A percentile compares a stretch with the other conserved stretches of the same genome.
Conservation (phyloP, 1,140 invertebrate species). For the Drosophila azteca region DNA sequence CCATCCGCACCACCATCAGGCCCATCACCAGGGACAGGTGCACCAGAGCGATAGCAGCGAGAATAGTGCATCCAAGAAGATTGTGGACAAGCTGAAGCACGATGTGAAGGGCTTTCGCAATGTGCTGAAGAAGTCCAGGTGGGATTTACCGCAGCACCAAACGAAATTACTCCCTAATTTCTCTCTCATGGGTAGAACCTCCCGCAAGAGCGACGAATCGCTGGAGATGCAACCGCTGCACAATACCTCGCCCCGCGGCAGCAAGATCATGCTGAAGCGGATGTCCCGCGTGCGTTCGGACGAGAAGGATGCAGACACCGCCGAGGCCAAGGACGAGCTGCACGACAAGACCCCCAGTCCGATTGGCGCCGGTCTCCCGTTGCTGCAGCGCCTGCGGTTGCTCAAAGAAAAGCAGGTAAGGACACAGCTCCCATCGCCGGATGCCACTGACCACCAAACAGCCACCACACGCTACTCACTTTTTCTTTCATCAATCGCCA, state of each 20-base stretch:
- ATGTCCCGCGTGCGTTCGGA: conserved; percentile 89
- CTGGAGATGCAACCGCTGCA: conserved; percentile 88
- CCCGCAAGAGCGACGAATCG: conserved; percentile 86
- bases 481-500: conserved; percentile 13
- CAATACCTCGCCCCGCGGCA: conserved; percentile 74
- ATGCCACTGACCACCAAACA: conserved; percentile 26
- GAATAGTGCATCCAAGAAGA: conserved; percentile 88
- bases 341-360: conserved; percentile 87
- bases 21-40: conserved; percentile 84
- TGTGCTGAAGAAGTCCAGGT: conserved; percentile 87
- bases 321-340: conserved; percentile 85
- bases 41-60: conserved; percentile 86
- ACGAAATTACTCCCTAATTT: background rate
- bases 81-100: conserved; percentile 91
- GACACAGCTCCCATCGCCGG: conserved; percentile 44
- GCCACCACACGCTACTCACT: conserved; percentile 18
- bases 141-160: background rate
- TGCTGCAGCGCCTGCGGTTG: conserved; percentile 90
- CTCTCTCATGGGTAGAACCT: conserved; percentile 57
- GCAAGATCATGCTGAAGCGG: conserved; percentile 86
- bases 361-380: conserved; percentile 91
- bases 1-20: conserved; percentile 67
- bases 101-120: conserved; percentile 92
- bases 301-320: conserved; percentile 86
- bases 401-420: conserved; percentile 93